phyloP scores from a whole-genome alignment of 2,113 vertebrate genomes.

The Silurus meridionalis region DNA sequence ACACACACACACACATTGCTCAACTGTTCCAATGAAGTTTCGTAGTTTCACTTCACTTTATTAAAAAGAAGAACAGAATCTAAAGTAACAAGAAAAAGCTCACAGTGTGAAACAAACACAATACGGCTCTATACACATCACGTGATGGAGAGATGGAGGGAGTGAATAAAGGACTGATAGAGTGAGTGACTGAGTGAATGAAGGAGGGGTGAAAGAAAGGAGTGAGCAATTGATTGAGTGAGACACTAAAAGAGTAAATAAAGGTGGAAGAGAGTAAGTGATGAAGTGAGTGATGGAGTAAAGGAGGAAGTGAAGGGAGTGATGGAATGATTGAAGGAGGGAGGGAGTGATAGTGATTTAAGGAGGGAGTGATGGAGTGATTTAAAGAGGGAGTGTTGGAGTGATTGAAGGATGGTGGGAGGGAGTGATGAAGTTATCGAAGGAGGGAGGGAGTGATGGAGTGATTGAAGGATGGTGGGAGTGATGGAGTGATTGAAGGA shows the following conservation, averaged over 20 bases:
- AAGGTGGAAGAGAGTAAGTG: background rate
- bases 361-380: background rate
- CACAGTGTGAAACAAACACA: background rate
- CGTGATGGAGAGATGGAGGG: background rate
- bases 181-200: too few relatives aligned
- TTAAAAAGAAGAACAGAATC: constrained; percentile 46
- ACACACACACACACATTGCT: background rate
- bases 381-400: background rate
- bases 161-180: background rate
- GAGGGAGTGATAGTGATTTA: background rate
- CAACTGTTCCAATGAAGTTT: background rate
- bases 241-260: too few relatives aligned
- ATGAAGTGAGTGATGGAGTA: background rate
- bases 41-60: constrained; percentile 23
- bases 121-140: background rate
- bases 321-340: background rate
- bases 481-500: too few relatives aligned
- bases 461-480: background rate
- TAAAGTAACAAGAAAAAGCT: constrained; percentile 44
- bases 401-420: background rate
- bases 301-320: too few relatives aligned
- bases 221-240: too few relatives aligned
- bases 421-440: too few relatives aligned
- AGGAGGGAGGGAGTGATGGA: too few relatives aligned
- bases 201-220: background rate